These are phyloP conservation scores for Parapsyche elsis DNA, from an alignment of 1,140 invertebrate genomes.

Conservation along the genomic window DNA sequence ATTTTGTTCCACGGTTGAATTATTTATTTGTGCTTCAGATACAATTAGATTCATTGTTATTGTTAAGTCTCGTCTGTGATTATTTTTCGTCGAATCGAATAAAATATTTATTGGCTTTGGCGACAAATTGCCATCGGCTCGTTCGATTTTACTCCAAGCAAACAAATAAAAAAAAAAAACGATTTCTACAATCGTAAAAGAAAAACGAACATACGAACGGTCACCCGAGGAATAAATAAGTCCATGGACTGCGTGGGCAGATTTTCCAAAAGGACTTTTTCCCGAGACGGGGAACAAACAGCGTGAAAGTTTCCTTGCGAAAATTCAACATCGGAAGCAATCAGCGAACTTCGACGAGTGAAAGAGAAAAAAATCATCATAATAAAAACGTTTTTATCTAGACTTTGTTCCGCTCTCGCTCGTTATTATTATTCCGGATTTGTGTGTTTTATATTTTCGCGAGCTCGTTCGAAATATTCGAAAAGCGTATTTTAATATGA, in stretches of 20 bases:
- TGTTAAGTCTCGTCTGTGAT: too few species aligned
- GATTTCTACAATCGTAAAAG: neutral
- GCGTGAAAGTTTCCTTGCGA: neutral
- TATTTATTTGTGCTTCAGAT: too few species aligned
- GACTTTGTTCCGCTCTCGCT: neutral
- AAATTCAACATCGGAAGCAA: conserved; percentile 22
- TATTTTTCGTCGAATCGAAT: neutral
- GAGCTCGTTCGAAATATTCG: neutral
- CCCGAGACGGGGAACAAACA: conserved; percentile 18
- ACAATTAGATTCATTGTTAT: too few species aligned
- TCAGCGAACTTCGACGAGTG: conserved; percentile 1
- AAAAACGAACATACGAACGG: neutral
- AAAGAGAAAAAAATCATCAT: neutral
- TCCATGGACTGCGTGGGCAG: too few species aligned
- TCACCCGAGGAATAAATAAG: neutral
- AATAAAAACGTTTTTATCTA: conserved; percentile 4
- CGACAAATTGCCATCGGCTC: neutral
- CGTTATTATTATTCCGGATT: neutral
- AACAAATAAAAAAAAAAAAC: neutral
- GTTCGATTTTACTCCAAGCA: neutral
- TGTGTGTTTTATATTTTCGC: neutral
- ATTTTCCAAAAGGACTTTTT: conserved; percentile 8
- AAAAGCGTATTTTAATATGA: neutral
- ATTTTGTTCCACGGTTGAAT: too few species aligned
- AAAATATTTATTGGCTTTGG: conserved; percentile 23